Percentiles rank a stretch among this genome's conserved stretches.
These are phyloP conservation scores for Uropsilus gracilis DNA, from an alignment of 2,113 vertebrate species.

Conservation along the genomic window DNA sequence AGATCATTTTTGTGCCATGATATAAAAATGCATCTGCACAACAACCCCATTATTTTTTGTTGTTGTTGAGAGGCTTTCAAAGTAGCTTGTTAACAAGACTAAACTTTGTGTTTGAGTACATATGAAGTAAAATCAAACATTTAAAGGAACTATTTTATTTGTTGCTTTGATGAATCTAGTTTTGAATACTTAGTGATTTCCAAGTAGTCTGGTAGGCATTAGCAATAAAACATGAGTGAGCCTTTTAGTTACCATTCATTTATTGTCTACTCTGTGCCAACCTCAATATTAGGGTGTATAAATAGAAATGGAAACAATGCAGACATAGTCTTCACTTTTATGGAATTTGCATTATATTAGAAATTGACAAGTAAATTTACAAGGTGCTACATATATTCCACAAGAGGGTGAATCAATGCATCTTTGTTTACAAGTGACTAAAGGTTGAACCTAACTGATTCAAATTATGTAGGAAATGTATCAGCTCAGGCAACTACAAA, in stretches of 20 bases:
- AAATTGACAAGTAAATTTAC: background rate
- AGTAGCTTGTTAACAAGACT: background rate
- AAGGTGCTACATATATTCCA: background rate
- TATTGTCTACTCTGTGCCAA: background rate
- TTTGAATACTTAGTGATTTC: background rate
- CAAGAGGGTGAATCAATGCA: background rate
- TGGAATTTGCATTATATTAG: conserved; percentile 1
- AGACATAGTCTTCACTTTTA: conserved; percentile 19
- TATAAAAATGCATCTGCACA: background rate
- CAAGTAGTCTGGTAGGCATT: conserved; percentile 28
- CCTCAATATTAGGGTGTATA: background rate
- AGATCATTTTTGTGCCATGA: background rate
- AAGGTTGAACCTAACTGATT: background rate
- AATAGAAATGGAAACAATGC: conserved; percentile 12
- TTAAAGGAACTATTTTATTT: background rate
- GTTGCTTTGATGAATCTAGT: conserved; percentile 15
- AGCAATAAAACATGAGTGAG: conserved; percentile 42
- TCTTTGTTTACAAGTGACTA: background rate
- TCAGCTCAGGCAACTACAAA: background rate
- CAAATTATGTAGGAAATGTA: background rate
- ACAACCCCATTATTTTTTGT: background rate
- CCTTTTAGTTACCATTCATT: conserved; percentile 30
- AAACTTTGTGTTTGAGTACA: conserved; percentile 12
- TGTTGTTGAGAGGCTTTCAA: background rate
- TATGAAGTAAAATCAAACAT: conserved; percentile 43